Evolutionary conservation across 2,888 invertebrate genomes (phyloP), one percentile per base, ranked within the genome.

Genomic region (Caenorhabditis sp.): DNA sequence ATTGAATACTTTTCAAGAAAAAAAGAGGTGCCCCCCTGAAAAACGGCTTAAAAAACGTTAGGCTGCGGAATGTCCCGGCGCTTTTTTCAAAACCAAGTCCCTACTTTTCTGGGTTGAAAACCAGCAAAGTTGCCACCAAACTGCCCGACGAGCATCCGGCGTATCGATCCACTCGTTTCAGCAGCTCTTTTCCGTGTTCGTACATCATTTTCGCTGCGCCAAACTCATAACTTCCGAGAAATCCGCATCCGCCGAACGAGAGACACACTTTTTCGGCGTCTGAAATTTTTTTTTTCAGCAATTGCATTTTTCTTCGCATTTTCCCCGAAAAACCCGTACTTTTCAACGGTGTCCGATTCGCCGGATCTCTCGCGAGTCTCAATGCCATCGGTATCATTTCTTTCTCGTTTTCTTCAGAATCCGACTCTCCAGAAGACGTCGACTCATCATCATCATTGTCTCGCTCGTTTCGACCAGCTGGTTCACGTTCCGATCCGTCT

Each of bases 201-300:
- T 83, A 79, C 47, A 90, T 84, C 72, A 88, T 89, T 9, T 85
- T 76, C 51, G 88, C 85, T 15, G 87, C 90, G 37, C 90, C 90
- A 40, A 89, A 88, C 70, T 90, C 89, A 68, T 90, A 90, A 11
- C 83, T 80, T 50, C 89, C 89, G 6, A 90, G 82, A 69, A 90
- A 90, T 15, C 90, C 90, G 58, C 90, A 90, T 8, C 90, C 90
- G 51, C 87, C 85, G 18, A 89, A 82, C 2, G 89, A 88, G 1
- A 90, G 68, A 3, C 86, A 86, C 24, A 88, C n/a, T 22, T 51
- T 35, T 11, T 56, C 15, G 32, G 82, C 65, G n/a, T 79, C 83
- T 65, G 79, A 26, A 69, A 51, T n/a, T 51, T 20, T 51, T n/a
- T 18, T 51, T 18, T 9, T 51, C 51, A 51, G 5, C 20, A 6